Base-by-base conservation (phyloP, 2,888 invertebrate genomes). In the Chymomyza fuscimana region DNA sequence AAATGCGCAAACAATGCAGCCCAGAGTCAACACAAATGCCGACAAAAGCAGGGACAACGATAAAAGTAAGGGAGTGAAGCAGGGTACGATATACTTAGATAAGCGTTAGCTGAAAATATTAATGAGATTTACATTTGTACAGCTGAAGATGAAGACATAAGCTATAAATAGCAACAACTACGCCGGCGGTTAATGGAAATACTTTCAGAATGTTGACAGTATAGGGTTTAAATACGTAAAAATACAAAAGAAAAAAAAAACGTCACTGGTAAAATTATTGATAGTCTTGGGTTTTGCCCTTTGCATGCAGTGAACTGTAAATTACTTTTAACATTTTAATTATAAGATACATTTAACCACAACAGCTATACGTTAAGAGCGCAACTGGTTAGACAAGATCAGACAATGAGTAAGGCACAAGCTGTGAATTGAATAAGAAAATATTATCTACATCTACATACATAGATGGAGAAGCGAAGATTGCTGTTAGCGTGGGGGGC, bases 131-230 rank as follows among this genome's bases (percentile, higher is more conserved):
- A 19, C 71, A 61, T 76, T 73, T 68, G 70, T 72, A 70, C 36
- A 25, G 15, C n/a, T 73, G 72, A 67, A 69, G 82, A 84, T 83
- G 80, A 77, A 86, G 86, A 67, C 82, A 82, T 83, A 65, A 64
- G 25, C 40, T 25, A 19, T 25, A 58, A 29, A 58, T 25, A 22
- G 25, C 40, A 22, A 58, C 25, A 54, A 54, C 52, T 46, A 46
- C 40, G 40, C 40, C 12, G 40, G 40, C 2, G 40, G 40, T 46
- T 46, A 46, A 46, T 46, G 40, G 40, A 46, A 12, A 46, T 46
- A 12, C 40, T 3, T 10, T 10, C 9, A 40, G 40, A 40, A 40
- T 12, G 40, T 40, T 9, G 40, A 12, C 10, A 46, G 12, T 46
- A 0, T 46, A 46, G 40, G 40, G 12, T 46, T 46, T 12, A 10